Evolutionary conservation across 1,140 invertebrate species (phyloP), one percentile per base, ranked within the genome.

Genomic region (Brachionus sp.): DNA sequence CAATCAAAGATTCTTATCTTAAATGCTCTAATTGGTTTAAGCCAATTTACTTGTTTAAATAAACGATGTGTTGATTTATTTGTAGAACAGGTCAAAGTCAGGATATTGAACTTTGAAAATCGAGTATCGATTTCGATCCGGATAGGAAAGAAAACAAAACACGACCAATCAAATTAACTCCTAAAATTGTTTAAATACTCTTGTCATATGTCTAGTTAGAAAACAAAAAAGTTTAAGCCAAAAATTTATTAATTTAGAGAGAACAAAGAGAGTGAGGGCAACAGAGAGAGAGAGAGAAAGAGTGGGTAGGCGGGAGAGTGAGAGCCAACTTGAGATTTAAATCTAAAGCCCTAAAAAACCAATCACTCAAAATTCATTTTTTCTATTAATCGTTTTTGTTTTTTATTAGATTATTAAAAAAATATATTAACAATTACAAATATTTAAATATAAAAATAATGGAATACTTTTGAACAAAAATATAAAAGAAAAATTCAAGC

Each of bases 331-430:
- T 57, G 50, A 57, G 50, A 57, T 1, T 19, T 29, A 29, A 7
- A 57, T 0, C 16, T 19, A 6, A 53, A 16, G 50, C 50, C 29
- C 50, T 57, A 25, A 6, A 57, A 42, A 57, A 57, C 50, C n/a
- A 57, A 57, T 57, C 50, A 7, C 19, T 57, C 16, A 57, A 19
- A 29, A 19, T 42, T 42, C 39, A 42, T 57, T 19, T 57, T n/a
- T 57, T 57, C 5, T 57, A 37, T 33, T 37, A 70, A 70, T 39
- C 35, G 33, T 16, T 44, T 70, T 70, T 70, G 29, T 70, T 19
- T 70, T 39, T 70, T 39, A 37, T 70, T 70, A 70, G 66, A 70
- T 70, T 70, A 70, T 44, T 44, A 68, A 70, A 70, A 70, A 70
- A 57, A 57, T 37, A 70, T 37, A 37, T 39, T 70, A 44, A 70